Conservation (phyloP, 2,888 invertebrate species). For the Norana najaformis region DNA sequence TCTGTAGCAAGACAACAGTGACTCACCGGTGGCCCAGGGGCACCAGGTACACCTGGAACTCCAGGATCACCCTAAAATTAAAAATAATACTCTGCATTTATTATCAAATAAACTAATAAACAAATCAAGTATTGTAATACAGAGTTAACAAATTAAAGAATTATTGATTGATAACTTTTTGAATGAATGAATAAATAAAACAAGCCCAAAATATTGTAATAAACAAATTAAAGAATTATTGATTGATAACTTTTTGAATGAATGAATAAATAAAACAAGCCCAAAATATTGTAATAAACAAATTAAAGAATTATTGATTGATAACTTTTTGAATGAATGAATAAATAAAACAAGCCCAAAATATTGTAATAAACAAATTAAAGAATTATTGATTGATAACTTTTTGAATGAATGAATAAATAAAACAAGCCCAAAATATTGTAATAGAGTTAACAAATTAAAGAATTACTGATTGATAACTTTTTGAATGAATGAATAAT, state of each 20-base stretch:
- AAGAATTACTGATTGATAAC: not conserved
- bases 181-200: not conserved
- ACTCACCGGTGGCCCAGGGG: constrained; percentile 13
- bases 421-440: too few species aligned
- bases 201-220: not conserved
- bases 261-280: not conserved
- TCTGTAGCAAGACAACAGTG: not conserved
- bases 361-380: not conserved
- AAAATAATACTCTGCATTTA: not conserved
- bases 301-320: not conserved
- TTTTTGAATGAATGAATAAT: not conserved
- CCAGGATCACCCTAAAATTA: not conserved
- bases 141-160: not conserved
- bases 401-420: not conserved
- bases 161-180: not conserved
- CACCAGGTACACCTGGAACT: not conserved
- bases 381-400: not conserved
- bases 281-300: not conserved
- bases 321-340: not conserved
- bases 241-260: not conserved
- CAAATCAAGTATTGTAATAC: not conserved
- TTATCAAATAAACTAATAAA: not conserved
- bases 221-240: not conserved
- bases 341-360: not conserved
- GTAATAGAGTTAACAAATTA: not conserved